A percentile compares a stretch with the other conserved stretches of the same genome.
These are phyloP conservation scores for Brachyptera putata DNA, from an alignment of 2,888 invertebrate genomes.

Conservation along the genomic window DNA sequence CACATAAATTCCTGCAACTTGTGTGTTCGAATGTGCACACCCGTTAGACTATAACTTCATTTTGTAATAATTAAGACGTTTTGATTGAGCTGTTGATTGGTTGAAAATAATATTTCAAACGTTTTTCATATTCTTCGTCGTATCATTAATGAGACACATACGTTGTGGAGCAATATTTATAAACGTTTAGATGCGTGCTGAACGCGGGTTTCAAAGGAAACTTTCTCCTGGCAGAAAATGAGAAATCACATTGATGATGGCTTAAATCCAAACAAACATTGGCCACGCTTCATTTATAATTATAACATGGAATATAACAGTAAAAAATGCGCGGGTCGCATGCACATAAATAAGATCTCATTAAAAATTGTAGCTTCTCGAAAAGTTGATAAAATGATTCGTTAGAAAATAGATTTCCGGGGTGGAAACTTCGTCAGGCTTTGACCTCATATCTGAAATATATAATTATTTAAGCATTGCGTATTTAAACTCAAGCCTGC, in stretches of 20 bases:
- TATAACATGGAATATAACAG: too few relatives aligned
- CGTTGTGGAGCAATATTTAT: constrained; percentile 11
- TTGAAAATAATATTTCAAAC: not conserved
- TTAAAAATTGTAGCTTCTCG: constrained; percentile 3
- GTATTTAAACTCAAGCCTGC: too few relatives aligned
- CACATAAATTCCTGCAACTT: too few relatives aligned
- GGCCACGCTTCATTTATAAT: constrained; percentile 1
- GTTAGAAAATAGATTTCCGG: too few relatives aligned
- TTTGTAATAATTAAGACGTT: not conserved
- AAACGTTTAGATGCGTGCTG: constrained; percentile 13
- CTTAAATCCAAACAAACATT: constrained; percentile 17
- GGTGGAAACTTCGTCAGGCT: too few relatives aligned
- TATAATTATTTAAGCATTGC: too few relatives aligned
- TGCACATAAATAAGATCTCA: constrained; percentile 12
- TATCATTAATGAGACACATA: constrained; percentile 3
- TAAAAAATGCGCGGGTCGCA: not conserved
- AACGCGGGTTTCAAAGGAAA: constrained; percentile 1
- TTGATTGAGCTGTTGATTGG: not conserved
- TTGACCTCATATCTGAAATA: too few relatives aligned
- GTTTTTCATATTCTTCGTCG: too few relatives aligned
- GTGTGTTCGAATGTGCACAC: too few relatives aligned
- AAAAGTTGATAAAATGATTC: too few relatives aligned
- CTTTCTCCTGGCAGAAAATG: not conserved
- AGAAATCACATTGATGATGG: constrained; percentile 9
- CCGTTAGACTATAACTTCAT: not conserved